Evolutionary conservation across 2,888 invertebrate species (phyloP), one percentile per base, ranked within the genome.

Genomic region (Psylliodes chrysocephalus): DNA sequence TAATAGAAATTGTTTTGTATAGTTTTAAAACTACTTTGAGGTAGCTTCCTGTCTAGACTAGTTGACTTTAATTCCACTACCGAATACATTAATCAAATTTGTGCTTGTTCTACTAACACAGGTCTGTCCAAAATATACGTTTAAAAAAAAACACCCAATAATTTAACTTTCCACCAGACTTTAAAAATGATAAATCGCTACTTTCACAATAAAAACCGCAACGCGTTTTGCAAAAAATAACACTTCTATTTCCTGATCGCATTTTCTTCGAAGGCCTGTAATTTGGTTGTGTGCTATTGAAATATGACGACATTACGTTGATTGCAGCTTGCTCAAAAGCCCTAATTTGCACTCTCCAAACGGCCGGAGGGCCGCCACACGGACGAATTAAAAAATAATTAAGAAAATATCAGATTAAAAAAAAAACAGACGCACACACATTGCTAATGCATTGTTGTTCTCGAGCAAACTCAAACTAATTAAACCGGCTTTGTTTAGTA

Each of bases 381-480:
- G 53, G 18, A 53, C 30, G 19, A 69, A 69, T 69, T 69, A 69
- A 69, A 69, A 69, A 67, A 66, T 62, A 67, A 69, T 69, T 66
- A 69, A 62, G 65, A 63, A 38, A 63, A 38, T 67, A 69, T 69
- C 67, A 63, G 67, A 67, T 69, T 69, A 69, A 60, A 63, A 62
- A 47, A 46, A 46, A 18, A 19, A 18, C 4, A 14, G 8, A 25
- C 30, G 49, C 57, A 62, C 30, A 42, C 57, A 62, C 68, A 69
- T 69, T 69, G 64, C 64, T 64, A 66, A 66, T 57, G 56, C 56
- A 30, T 56, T 46, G 56, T 56, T 35, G 33, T 17, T 30, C 28
- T n/a, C 15, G 44, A 42, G 40, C 42, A 44, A 12, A 46, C 49
- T 55, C 42, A 44, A 12, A 46, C 49, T 55, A 69, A 69, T 69